These are phyloP conservation scores for Semicossyphus pulcher DNA, from an alignment of 2,113 vertebrate genomes.

Conservation along the genomic window DNA sequence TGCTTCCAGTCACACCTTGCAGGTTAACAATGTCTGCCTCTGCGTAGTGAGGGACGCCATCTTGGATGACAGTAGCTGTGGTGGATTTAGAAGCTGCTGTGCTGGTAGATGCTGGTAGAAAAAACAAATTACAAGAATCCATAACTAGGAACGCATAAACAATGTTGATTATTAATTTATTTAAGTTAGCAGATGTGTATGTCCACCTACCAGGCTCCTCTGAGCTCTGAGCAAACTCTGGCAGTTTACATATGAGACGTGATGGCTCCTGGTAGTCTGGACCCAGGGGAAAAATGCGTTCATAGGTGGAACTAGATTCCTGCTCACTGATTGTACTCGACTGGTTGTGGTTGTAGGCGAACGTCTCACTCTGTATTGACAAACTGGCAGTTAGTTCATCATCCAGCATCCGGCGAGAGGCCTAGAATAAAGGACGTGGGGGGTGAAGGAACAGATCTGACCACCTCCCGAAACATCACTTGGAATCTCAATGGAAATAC, in stretches of 20 bases:
- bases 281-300: slow-evolving; percentile 95
- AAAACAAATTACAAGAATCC: not conserved
- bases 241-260: slow-evolving; percentile 91
- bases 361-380: slow-evolving; percentile 95
- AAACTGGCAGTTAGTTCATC: slow-evolving; percentile 96
- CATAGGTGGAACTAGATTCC: slow-evolving; percentile 93
- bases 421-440: slow-evolving; percentile 82
- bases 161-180: not conserved
- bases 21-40: slow-evolving; percentile 97
- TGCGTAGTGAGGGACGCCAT: slow-evolving; percentile 95
- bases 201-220: slow-evolving; percentile 88
- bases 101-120: slow-evolving; percentile 85
- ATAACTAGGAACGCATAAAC: not conserved
- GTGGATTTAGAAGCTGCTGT: slow-evolving; percentile 81
- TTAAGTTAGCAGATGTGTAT: not conserved
- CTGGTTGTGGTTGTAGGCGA: slow-evolving; percentile 89
- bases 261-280: slow-evolving; percentile 98
- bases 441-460: slow-evolving; percentile 59
- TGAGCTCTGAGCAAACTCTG: slow-evolving; percentile 87
- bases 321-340: slow-evolving; percentile 89
- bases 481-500: not conserved
- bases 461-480: slow-evolving; percentile 12
- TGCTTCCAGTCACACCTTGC: slow-evolving; percentile 95
- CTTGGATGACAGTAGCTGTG: slow-evolving; percentile 77
- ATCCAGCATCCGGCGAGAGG: slow-evolving; percentile 93